phyloP scores from a whole-genome alignment of 2,888 invertebrate species.

The Apotomis turbidana region DNA sequence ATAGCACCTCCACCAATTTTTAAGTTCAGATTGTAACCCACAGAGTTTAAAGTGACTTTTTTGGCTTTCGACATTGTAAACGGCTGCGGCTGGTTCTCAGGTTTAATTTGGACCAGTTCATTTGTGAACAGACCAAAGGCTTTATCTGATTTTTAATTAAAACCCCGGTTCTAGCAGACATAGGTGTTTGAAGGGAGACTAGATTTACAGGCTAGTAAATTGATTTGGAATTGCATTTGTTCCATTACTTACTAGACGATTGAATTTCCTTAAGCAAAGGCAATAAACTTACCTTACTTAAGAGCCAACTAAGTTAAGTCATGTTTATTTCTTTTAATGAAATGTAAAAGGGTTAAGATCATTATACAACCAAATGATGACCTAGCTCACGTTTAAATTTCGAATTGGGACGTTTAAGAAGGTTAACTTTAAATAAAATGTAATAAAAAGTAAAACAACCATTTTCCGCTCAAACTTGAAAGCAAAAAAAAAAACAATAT shows the following conservation, averaged over 20 bases:
- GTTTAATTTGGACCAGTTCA: constrained; percentile 5
- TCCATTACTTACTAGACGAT: not conserved
- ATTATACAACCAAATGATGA: too few relatives aligned
- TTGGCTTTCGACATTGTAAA: not conserved
- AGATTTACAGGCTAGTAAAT: not conserved
- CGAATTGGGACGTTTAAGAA: too few relatives aligned
- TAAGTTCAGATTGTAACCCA: constrained; percentile 11
- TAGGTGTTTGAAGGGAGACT: not conserved
- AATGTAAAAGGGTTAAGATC: too few relatives aligned
- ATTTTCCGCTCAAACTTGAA: too few relatives aligned
- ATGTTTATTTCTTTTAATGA: too few relatives aligned
- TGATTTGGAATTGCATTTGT: not conserved
- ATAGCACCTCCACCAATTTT: not conserved
- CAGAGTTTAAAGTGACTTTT: not conserved
- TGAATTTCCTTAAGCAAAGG: too few relatives aligned
- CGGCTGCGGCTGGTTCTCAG: not conserved
- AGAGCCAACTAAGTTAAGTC: too few relatives aligned
- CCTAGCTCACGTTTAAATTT: too few relatives aligned
- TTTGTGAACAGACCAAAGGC: constrained; percentile 11
- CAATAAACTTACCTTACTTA: too few relatives aligned
- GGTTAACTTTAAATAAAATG: too few relatives aligned
- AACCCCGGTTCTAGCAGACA: not conserved
- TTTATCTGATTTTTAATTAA: constrained; percentile 24
- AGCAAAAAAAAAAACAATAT: too few relatives aligned
- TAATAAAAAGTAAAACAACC: too few relatives aligned